phyloP scores from a whole-genome alignment of 2,888 invertebrate species.

The Emmelina monodactyla region DNA sequence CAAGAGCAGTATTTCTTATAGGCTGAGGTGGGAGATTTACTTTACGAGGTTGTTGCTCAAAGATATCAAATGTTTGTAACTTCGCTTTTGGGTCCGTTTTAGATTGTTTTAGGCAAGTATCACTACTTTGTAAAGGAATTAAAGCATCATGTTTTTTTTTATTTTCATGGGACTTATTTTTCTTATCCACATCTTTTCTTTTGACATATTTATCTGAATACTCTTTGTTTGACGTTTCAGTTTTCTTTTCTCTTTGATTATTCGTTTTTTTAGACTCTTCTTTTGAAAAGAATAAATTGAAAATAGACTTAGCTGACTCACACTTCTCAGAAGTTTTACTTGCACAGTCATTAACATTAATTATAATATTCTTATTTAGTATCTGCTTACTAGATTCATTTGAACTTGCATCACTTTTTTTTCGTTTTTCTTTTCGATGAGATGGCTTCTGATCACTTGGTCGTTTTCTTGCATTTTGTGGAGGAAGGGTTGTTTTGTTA shows the following conservation, averaged over 20 bases:
- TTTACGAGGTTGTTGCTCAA: constrained; percentile 39
- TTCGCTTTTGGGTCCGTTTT: constrained; percentile 38
- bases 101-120: constrained; percentile 20
- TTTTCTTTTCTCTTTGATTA: constrained; percentile 26
- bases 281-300: constrained; percentile 29
- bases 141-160: constrained; percentile 28
- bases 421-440: constrained; percentile 57
- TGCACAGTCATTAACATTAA: constrained; percentile 24
- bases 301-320: constrained; percentile 28
- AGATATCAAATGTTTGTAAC: constrained; percentile 49
- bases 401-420: constrained; percentile 34
- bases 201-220: constrained; percentile 51
- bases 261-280: constrained; percentile 21
- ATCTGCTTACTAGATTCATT: constrained; percentile 23
- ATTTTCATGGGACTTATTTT: constrained; percentile 21
- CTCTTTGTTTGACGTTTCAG: constrained; percentile 26
- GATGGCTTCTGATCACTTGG: constrained; percentile 46
- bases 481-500: constrained; percentile 20
- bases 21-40: constrained; percentile 26
- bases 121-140: constrained; percentile 26
- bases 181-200: constrained; percentile 36
- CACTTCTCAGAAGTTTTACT: constrained; percentile 27
- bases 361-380: constrained; percentile 25
- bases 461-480: constrained; percentile 39
- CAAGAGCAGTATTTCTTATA: constrained; percentile 36